Evolutionary conservation across 2,888 invertebrate genomes (phyloP).

Genomic region (Anaspis maculata): DNA sequence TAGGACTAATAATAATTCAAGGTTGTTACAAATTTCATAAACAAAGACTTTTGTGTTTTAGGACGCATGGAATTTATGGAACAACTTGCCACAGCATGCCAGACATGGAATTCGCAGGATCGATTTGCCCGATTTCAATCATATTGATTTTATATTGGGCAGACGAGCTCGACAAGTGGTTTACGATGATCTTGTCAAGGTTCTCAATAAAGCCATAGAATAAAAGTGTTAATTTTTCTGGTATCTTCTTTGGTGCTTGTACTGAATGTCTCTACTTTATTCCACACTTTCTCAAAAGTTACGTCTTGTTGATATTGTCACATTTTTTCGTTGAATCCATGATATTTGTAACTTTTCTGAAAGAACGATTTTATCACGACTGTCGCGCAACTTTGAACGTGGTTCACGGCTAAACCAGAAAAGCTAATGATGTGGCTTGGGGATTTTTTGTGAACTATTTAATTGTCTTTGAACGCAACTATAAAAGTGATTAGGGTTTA

Average conservation of each 20-base stretch:
- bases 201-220: conserved; percentile 19
- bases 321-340: neutral
- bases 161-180: conserved; percentile 51
- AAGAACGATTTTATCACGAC: too few species aligned
- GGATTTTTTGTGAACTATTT: too few species aligned
- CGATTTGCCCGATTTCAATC: conserved; percentile 57
- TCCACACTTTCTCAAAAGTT: too few species aligned
- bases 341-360: too few species aligned
- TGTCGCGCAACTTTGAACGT: too few species aligned
- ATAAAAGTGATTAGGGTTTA: too few species aligned
- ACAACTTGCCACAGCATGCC: conserved; percentile 45
- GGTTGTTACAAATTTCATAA: too few species aligned
- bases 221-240: conserved; percentile 3
- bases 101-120: conserved; percentile 48
- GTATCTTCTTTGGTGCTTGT: neutral
- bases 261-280: too few species aligned
- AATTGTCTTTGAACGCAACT: too few species aligned
- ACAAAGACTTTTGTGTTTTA: conserved; percentile 24
- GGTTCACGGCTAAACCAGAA: too few species aligned
- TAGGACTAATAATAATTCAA: too few species aligned
- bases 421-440: too few species aligned
- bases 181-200: conserved; percentile 38
- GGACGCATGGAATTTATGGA: conserved; percentile 52
- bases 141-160: conserved; percentile 62
- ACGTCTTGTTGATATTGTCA: neutral